A percentile compares a stretch with the other conserved stretches of the same genome.
Evolutionary conservation across 1,140 invertebrate genomes (phyloP).

Genomic region (Leptinotarsa defecta): DNA sequence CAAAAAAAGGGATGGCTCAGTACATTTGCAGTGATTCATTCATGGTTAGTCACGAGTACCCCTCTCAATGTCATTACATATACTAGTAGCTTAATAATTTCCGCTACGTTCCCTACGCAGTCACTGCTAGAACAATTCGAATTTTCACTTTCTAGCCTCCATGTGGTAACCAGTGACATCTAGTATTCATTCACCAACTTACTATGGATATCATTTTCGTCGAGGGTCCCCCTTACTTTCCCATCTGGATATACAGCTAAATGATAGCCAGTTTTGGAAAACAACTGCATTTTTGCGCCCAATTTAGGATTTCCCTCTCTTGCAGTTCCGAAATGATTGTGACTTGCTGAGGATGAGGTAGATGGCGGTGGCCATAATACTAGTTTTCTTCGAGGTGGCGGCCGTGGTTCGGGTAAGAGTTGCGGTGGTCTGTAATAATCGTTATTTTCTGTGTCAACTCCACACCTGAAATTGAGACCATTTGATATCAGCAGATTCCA

Average conservation of each 20-base stretch:
- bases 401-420: background rate
- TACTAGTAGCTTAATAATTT: too few species aligned
- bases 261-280: constrained; percentile 63
- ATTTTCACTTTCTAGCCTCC: background rate
- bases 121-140: background rate
- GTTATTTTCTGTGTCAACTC: constrained; percentile 19
- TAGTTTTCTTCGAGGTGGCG: constrained; percentile 11
- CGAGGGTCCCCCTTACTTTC: constrained; percentile 60
- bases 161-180: background rate
- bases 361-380: constrained; percentile 44
- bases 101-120: too few species aligned
- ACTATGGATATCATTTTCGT: constrained; percentile 62
- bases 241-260: constrained; percentile 62
- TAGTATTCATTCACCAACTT: constrained; percentile 37
- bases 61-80: too few species aligned
- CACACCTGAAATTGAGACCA: constrained; percentile 8
- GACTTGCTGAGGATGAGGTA: constrained; percentile 29
- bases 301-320: constrained; percentile 47
- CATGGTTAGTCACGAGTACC: too few species aligned
- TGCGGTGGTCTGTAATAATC: background rate
- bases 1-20: background rate
- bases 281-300: constrained; percentile 60
- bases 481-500: too few species aligned
- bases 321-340: constrained; percentile 32
- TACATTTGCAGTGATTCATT: too few species aligned